Evolutionary conservation across 53 echinoderm and acorn worm species (phyloP).

Genomic region (Paracentrotus lividus): DNA sequence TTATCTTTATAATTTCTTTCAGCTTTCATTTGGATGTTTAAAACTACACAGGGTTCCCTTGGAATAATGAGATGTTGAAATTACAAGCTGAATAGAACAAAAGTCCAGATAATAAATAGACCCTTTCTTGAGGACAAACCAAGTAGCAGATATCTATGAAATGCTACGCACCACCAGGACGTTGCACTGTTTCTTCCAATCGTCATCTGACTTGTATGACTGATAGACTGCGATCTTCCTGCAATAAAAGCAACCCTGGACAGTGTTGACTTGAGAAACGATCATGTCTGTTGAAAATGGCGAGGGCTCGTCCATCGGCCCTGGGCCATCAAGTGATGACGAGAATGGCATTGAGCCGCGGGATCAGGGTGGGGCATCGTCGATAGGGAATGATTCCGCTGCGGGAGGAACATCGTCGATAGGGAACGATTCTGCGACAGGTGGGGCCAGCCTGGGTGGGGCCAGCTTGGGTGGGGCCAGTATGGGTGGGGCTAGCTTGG

Average conservation of each 20-base stretch:
- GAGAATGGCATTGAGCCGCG: constrained; percentile 11
- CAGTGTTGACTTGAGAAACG: background rate
- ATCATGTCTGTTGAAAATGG: constrained; percentile 55
- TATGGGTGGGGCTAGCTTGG: background rate
- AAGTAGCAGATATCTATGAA: background rate
- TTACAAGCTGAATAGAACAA: background rate
- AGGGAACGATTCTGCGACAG: constrained; percentile 52
- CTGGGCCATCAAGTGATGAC: constrained; percentile 32
- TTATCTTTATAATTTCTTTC: too few relatives aligned
- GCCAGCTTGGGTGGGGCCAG: constrained; percentile 21
- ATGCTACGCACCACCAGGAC: background rate
- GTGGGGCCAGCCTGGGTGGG: background rate
- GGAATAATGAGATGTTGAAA: background rate
- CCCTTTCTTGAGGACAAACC: background rate
- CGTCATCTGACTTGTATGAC: constrained; percentile 6
- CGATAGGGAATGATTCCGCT: background rate
- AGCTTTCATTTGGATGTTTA: background rate
- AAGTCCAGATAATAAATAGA: background rate
- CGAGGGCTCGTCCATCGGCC: constrained; percentile 43
- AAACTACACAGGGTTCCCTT: background rate
- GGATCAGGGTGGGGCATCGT: constrained; percentile 19
- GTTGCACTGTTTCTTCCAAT: background rate
- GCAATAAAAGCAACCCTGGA: constrained; percentile 20
- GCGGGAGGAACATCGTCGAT: constrained; percentile 52
- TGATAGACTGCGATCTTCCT: background rate